These are phyloP conservation scores for Rana temporaria DNA, from an alignment of 2,113 vertebrate genomes.

Conservation along the genomic window DNA sequence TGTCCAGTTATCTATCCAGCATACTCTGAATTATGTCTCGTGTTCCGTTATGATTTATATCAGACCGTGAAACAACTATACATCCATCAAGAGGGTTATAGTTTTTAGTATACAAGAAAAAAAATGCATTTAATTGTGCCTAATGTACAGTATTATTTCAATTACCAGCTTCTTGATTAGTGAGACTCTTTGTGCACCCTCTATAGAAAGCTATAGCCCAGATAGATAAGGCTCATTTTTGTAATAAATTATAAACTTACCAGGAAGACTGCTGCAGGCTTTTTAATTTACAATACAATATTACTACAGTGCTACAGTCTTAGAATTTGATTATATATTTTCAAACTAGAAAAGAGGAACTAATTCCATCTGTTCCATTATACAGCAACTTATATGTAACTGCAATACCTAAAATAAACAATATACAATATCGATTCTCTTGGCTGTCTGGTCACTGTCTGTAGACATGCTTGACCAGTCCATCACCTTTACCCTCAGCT, in stretches of 20 bases:
- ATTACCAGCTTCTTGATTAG: constrained; percentile 24
- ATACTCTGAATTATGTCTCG: too few relatives aligned
- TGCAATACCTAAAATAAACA: constrained; percentile 24
- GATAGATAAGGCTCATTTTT: constrained; percentile 18
- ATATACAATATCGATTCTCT: constrained; percentile 3
- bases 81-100: too few relatives aligned
- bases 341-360: constrained; percentile 15
- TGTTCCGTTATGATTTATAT: too few relatives aligned
- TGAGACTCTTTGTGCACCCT: constrained; percentile 17
- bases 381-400: constrained; percentile 8
- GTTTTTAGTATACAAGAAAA: neutral
- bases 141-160: neutral
- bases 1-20: too few relatives aligned
- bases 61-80: too few relatives aligned
- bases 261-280: constrained; percentile 35
- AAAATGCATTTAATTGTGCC: neutral
- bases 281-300: constrained; percentile 29
- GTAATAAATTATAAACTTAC: constrained; percentile 32
- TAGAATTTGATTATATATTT: constrained; percentile 13
- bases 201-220: neutral
- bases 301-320: constrained; percentile 15
- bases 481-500: too few relatives aligned
- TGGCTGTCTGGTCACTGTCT: neutral
- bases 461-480: too few relatives aligned
- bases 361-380: constrained; percentile 33